A percentile compares a stretch with the other conserved stretches of the same genome.
Evolutionary conservation across 2,113 vertebrate genomes (phyloP).

Genomic region (Bos javanicus): DNA sequence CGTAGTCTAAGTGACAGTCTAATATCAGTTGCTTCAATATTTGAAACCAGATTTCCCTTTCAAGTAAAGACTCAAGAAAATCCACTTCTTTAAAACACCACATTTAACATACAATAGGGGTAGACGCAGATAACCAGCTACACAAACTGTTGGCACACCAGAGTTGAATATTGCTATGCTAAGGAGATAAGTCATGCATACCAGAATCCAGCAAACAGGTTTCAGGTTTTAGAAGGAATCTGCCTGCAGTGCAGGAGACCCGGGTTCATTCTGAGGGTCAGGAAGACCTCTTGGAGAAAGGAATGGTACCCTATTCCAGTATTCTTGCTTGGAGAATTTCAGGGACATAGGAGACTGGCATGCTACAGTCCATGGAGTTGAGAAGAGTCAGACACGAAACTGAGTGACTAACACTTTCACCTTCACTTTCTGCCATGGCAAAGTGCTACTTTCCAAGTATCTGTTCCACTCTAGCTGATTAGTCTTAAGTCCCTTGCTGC

Average conservation of each 20-base stretch:
- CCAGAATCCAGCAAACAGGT: not conserved
- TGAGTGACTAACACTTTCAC: not conserved
- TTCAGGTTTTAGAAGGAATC: not conserved
- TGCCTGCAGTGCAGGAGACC: not conserved
- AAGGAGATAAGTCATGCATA: not conserved
- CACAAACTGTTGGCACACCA: not conserved
- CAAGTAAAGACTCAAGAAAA: not conserved
- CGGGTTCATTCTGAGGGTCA: not conserved
- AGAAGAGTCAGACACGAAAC: not conserved
- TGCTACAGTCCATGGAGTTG: not conserved
- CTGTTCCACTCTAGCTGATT: not conserved
- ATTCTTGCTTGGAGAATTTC: not conserved
- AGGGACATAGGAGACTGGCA: not conserved
- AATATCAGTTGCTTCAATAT: not conserved
- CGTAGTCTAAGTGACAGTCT: too few species aligned
- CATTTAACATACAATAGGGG: not conserved
- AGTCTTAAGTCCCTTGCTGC: not conserved
- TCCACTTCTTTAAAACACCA: not conserved
- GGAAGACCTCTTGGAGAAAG: not conserved
- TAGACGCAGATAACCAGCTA: not conserved
- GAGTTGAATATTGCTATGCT: not conserved
- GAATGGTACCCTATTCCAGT: not conserved
- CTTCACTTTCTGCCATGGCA: not conserved
- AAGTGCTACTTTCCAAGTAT: not conserved
- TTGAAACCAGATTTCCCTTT: not conserved